Base-by-base conservation (phyloP, 1,140 invertebrate genomes). In the Cheumatopsyche charites region DNA sequence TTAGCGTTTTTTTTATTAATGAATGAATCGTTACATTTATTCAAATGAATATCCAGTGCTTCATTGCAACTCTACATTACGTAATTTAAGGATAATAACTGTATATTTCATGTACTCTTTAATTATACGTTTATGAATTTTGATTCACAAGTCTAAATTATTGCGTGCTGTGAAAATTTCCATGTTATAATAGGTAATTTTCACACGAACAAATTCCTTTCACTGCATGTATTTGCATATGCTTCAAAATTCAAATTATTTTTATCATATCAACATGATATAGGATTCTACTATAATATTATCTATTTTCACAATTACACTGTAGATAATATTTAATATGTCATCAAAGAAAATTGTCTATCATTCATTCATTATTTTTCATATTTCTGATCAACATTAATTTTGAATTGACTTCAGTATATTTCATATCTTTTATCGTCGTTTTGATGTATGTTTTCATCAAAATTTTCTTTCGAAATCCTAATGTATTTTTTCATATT, bases 161-260 rank as follows among this genome's bases (percentile, higher is more conserved):
- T 26, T 58, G 55, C 21, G 23, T 58, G 55, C 19, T 58, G 55
- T 58, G 21, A 58, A 25, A 25, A 25, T 58, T 58, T 58, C 55
- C 55, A 25, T 58, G 55, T 58, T 58, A 19, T 58, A 58, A 58
- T 58, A 58, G 55, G 55, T 25, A 58, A 26, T 58, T 58, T 58
- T 58, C 55, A 58, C 55, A 58, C 49, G 49, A 55, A 26, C 21
- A 25, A 58, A 25, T 58, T 58, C 43, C 55, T 58, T 58, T 25
- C 21, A 58, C 21, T 58, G 23, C 17, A 9, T 58, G 4, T 26
- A 58, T 58, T 58, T 26, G 55, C 55, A 58, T 58, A 58, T 12
- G 7, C 25, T 58, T 58, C 55, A 58, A 2, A 21, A 58, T 55
- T 47, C 43, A 55, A 55, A 55, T 58, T 19, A 23, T 7, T 47